Evolutionary conservation across 1,140 invertebrate species (phyloP).

Genomic region (Batillaria attramentaria): DNA sequence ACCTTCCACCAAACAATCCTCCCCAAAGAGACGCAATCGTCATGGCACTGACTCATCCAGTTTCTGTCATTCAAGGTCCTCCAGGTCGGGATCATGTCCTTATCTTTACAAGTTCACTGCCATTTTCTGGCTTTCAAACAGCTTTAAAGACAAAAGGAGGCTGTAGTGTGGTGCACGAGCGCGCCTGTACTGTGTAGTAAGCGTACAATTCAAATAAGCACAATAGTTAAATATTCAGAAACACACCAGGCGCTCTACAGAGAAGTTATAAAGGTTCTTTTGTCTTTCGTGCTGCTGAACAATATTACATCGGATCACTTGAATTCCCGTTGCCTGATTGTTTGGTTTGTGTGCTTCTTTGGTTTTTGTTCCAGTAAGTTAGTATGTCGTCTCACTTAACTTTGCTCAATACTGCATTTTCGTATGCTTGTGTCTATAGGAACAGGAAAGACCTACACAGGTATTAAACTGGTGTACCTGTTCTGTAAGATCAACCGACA

Average conservation of each 20-base stretch:
- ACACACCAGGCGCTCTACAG: too few species aligned
- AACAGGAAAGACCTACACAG: constrained; percentile 61
- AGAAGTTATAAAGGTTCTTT: not conserved
- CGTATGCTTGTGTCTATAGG: constrained; percentile 37
- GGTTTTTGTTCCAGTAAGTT: not conserved
- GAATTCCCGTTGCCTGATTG: not conserved
- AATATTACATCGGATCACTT: too few species aligned
- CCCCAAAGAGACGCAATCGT: constrained; percentile 48
- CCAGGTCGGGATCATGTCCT: constrained; percentile 32
- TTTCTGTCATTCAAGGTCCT: constrained; percentile 62
- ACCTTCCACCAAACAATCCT: constrained; percentile 36
- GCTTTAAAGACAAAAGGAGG: not conserved
- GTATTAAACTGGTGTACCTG: constrained; percentile 55
- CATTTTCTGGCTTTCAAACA: not conserved
- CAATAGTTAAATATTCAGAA: too few species aligned
- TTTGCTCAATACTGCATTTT: too few species aligned
- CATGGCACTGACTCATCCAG: constrained; percentile 42
- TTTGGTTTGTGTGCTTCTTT: not conserved
- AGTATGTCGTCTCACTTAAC: too few species aligned
- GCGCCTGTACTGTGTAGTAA: too few species aligned
- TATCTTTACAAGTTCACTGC: not conserved
- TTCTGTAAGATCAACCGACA: constrained; percentile 52
- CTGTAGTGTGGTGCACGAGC: not conserved
- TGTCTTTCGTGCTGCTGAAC: too few species aligned
- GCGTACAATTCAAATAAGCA: too few species aligned